Evolutionary conservation across 2,888 invertebrate genomes (phyloP), one percentile per base, ranked within the genome.

Genomic region (Eupithecia dodoneata): DNA sequence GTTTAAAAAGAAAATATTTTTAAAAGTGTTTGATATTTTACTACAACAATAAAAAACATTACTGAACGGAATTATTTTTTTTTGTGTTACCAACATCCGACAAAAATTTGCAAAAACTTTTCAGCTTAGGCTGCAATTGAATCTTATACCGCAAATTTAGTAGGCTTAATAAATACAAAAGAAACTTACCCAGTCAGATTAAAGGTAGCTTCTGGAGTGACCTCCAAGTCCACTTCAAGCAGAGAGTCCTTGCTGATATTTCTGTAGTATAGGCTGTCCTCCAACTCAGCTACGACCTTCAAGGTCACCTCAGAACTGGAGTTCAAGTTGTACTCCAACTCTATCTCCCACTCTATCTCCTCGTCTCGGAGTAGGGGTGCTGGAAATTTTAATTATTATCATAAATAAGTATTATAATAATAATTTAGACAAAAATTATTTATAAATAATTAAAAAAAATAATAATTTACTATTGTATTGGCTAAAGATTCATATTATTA

Each of bases 301-400:
- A 93, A 79, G 67, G 86, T 83, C 7, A 84, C 78, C 55, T 87
- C 84, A 66, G 85, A 81, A 3, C 83, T 85, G 2, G 83, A 83
- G 73, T 87, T 88, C 15, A 86, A 81, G 6, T 85, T 81, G 66
- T 92, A 92, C 72, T 94, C 94, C n/a, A 95, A 74, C 83, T 94
- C 93, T 12, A 95, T 87, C 10, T 91, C 89, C 90, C 90, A 94
- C 9, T 83, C 77, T 0, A 91, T 82, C 2, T 84, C 81, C 75
- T 91, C 88, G 5, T 85, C 82, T 80, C 93, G 89, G 5, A 85
- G 82, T 4, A 95, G 79, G 0, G 94, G 93, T 15, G 91, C 87
- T 45, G 63, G 30, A 30, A 63, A 59, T 10, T 30, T 10, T 0
- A 10, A 9, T 30, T 30, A 30, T n/a, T n/a, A n/a, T n/a, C n/a